phyloP scores from a whole-genome alignment of 1,140 invertebrate genomes.

The Tetragonula clypearis region DNA sequence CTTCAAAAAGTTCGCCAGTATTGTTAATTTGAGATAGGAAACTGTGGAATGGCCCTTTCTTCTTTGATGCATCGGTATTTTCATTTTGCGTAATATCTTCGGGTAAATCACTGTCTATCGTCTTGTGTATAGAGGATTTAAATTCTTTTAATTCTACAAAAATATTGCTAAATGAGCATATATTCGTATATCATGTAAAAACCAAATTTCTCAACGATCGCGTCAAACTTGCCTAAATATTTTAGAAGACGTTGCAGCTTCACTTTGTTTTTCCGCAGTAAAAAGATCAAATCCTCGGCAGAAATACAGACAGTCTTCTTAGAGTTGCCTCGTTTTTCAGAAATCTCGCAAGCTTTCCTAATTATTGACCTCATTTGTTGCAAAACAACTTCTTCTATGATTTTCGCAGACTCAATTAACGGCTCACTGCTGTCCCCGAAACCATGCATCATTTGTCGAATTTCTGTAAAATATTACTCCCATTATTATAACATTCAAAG shows the following conservation, averaged over 20 bases:
- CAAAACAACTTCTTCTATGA: constrained; percentile 84
- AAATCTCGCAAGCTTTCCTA: constrained; percentile 80
- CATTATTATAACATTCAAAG: constrained; percentile 24
- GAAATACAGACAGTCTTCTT: constrained; percentile 60
- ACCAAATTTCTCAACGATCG: background rate
- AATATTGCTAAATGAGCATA: background rate
- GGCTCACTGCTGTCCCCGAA: constrained; percentile 85
- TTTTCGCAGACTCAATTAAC: constrained; percentile 82
- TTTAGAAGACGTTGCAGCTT: constrained; percentile 83
- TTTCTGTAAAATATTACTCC: constrained; percentile 75
- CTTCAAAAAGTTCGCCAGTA: constrained; percentile 75
- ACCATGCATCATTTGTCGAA: constrained; percentile 86
- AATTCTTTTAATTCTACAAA: constrained; percentile 77
- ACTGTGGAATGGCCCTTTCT: constrained; percentile 63
- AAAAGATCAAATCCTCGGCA: constrained; percentile 84
- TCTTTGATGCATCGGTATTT: constrained; percentile 51
- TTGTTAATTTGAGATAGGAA: constrained; percentile 76
- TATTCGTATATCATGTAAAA: background rate
- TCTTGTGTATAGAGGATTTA: constrained; percentile 70
- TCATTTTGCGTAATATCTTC: constrained; percentile 56
- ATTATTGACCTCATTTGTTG: constrained; percentile 83
- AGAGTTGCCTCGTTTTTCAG: constrained; percentile 76
- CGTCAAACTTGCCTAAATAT: constrained; percentile 81
- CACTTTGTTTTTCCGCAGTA: constrained; percentile 84
- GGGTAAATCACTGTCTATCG: constrained; percentile 61